Percentiles rank a stretch among this genome's conserved stretches.
phyloP scores from a whole-genome alignment of 2,797 vertebrate genomes.

The Amblyopsis hoosieri region DNA sequence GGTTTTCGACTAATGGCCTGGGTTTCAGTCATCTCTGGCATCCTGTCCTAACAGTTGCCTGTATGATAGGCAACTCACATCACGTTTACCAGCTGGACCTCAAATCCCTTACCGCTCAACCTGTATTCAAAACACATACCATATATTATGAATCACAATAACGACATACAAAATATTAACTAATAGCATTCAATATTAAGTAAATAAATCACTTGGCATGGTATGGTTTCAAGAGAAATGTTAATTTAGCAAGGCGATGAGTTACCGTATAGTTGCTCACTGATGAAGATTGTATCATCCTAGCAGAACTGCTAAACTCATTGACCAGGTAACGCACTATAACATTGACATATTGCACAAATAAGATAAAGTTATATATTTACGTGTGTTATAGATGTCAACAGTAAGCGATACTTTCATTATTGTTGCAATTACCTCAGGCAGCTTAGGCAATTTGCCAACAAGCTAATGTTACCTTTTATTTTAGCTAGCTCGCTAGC shows the following conservation, averaged over 20 bases:
- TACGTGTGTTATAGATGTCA: not conserved
- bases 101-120: constrained; percentile 38
- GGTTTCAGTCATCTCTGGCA: constrained; percentile 98
- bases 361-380: not conserved
- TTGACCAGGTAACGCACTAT: not conserved
- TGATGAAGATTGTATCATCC: constrained; percentile 27
- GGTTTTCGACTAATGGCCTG: constrained; percentile 88
- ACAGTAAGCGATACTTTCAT: not conserved
- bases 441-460: constrained; percentile 30
- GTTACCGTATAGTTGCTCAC: constrained; percentile 39
- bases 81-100: constrained; percentile 60
- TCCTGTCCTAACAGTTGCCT: constrained; percentile 83
- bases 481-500: constrained; percentile 14
- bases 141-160: not conserved
- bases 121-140: constrained; percentile 41
- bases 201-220: not conserved
- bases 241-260: constrained; percentile 3
- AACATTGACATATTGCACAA: not conserved
- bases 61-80: constrained; percentile 50
- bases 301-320: constrained; percentile 45
- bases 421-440: not conserved
- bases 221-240: constrained; percentile 1
- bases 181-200: not conserved
- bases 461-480: constrained; percentile 34
- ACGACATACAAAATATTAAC: constrained; percentile 1